Base-by-base conservation (phyloP, 2,888 invertebrate species). In the Philaethria dido region DNA sequence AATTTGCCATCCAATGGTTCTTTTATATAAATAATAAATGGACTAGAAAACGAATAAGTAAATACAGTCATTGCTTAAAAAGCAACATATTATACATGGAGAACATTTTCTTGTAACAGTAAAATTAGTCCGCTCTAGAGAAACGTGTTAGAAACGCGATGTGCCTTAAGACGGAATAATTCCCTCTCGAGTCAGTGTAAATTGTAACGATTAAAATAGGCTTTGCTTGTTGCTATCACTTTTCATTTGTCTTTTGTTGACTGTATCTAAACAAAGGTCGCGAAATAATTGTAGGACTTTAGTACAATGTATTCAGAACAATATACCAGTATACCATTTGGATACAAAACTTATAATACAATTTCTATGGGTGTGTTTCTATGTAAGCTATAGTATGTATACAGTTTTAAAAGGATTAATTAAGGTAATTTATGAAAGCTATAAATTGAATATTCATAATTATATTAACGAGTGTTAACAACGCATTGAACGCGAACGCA, bases 201-300 rank as follows among this genome's bases (percentile, higher is more conserved):
- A 50, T 8, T 50, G 25, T 9, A 50, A 50, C 50, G 25, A 50
- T 50, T 29, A n/a, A 25, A 50, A 50, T n/a, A 50, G 50, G 25
- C 25, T 50, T 50, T n/a, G 25, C 25, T 29, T 50, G 50, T n/a
- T 50, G 50, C n/a, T 8, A 25, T 50, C 50, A 50, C 50, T 50
- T 50, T 50, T 25, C 25, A 50, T 50, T 50, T 25, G 9, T 50
- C 50, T 50, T 25, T 25, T 25, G 50, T 25, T 50, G 50, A 50
- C 50, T 29, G 25, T 22, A 22, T 9, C 48, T n/a, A 25, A 50
- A 29, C 3, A 45, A 45, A 45, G 39, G 13, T 39, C 39, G 39
- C 11, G 39, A 39, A 39, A 48, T 48, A 29, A 50, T 29, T 50
- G 16, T 50, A 29, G 50, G n/a, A 29, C 29, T 29, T 50, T 50